Conservation (phyloP, 2,113 vertebrate genomes). For the Hippopotamus amphibius region DNA sequence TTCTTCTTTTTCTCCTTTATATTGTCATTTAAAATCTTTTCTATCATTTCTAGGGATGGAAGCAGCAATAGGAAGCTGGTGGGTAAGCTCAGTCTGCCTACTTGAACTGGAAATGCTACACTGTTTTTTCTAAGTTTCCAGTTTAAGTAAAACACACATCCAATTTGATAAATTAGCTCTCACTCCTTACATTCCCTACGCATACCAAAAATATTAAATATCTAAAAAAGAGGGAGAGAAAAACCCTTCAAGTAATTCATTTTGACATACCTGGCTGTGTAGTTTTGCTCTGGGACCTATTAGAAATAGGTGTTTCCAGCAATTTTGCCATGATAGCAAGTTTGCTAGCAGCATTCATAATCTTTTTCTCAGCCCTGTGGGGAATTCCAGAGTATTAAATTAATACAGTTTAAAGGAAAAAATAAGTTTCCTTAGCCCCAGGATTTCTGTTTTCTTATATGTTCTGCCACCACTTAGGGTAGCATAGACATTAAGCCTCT, state of each 20-base stretch:
- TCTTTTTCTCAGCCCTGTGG: constrained; percentile 95
- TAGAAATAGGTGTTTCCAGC: constrained; percentile 91
- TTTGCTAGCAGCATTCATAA: constrained; percentile 96
- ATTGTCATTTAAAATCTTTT: neutral
- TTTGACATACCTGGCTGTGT: constrained; percentile 77
- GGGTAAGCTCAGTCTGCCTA: neutral
- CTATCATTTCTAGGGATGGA: neutral
- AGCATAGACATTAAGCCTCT: neutral
- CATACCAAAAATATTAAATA: neutral
- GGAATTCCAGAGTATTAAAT: constrained; percentile 75
- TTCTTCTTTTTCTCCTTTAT: neutral
- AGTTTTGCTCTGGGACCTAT: constrained; percentile 81
- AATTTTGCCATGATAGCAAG: constrained; percentile 95
- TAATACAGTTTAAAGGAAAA: constrained; percentile 44
- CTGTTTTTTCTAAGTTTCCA: neutral
- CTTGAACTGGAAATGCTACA: neutral
- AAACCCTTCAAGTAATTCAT: neutral
- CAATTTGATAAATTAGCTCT: constrained; percentile 7
- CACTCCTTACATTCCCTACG: neutral
- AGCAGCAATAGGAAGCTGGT: neutral
- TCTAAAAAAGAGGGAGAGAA: neutral
- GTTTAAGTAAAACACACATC: neutral
- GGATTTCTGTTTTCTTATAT: constrained; percentile 50
- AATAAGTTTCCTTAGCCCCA: neutral
- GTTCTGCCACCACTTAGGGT: constrained; percentile 19